Base-by-base conservation (phyloP, 2,797 vertebrate genomes). In the Coracias cyanogaster region DNA sequence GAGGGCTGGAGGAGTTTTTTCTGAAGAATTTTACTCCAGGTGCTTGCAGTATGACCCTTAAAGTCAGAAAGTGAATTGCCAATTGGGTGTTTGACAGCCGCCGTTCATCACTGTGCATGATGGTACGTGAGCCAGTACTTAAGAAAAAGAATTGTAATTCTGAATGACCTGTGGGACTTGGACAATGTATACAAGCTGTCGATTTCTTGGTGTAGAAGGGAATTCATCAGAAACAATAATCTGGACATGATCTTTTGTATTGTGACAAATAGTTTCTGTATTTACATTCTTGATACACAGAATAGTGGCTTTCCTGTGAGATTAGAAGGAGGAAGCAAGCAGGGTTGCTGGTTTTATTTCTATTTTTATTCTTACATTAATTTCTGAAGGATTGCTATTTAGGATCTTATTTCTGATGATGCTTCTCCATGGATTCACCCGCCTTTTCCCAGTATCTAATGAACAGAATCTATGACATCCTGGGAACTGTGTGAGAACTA, bases 11-110 rank as follows among this genome's bases (percentile, higher is more conserved):
- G 21, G 37, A 78, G 35, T 87, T 93, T 57, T 76, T 90, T 65
- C 83, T 69, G 64, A 67, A 55, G 69, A 45, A 37, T 93, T 92
- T 93, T 70, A 39, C 65, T 96, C 61, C 54, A 77, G 69, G 79
- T 94, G 17, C 72, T 87, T 54, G 49, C 39, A 73, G 72, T 61
- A 55, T 93, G 84, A 82, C 90, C 74, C 92, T 48, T 61, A 6
- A 61, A 92, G 82, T 70, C 77, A 74, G 76, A 51, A 90, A 91
- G 49, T 12, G 82, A 96, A 88, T 92, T 86, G 94, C 54, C 85
- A 83, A 43, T 78, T 86, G 82, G 35, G 41, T 91, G 58, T 88
- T 90, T 94, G 94, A 94, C 94, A 95, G 60, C 55, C 0, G 1
- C 16, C 2, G 1, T 94, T 91, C 91, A 81, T 94, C 85, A 90